Conservation (phyloP, 2,113 vertebrate species). For the Varanus salvator region DNA sequence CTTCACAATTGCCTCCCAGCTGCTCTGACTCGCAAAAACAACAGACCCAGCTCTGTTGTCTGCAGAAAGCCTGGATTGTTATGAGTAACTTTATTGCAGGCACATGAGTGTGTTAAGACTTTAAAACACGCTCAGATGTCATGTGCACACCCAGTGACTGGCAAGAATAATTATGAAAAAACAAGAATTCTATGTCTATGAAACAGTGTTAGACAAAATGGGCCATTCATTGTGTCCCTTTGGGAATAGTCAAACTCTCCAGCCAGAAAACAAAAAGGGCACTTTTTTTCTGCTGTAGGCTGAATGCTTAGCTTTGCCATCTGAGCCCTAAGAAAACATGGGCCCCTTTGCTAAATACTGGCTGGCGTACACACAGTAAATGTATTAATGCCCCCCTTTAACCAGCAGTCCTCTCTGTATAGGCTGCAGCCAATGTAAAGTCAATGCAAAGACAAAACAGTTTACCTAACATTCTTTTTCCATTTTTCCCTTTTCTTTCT, state of each 20-base stretch:
- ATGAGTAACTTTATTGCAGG: conserved; percentile 89
- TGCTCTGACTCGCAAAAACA: conserved; percentile 88
- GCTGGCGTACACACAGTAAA: conserved; percentile 90
- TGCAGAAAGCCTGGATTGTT: conserved; percentile 89
- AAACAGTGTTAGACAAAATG: conserved; percentile 86
- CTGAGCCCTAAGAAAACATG: conserved; percentile 97
- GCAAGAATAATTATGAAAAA: conserved; percentile 89
- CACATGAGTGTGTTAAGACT: conserved; percentile 91
- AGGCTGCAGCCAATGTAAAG: conserved; percentile 87
- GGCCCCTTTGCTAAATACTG: conserved; percentile 89
- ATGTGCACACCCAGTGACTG: conserved; percentile 90
- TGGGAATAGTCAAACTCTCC: conserved; percentile 90
- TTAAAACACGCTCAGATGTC: conserved; percentile 90
- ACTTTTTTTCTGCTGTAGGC: conserved; percentile 92
- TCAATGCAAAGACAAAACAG: conserved; percentile 98
- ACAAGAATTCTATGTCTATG: conserved; percentile 89
- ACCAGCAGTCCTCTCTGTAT: conserved; percentile 83
- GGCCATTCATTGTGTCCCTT: conserved; percentile 94
- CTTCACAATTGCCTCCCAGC: conserved; percentile 91
- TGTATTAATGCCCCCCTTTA: conserved; percentile 90
- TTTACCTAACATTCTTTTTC: conserved; percentile 89
- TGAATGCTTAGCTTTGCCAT: conserved; percentile 99
- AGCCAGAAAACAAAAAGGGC: conserved; percentile 94
- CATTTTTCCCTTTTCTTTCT: neutral
- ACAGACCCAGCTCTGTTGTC: conserved; percentile 93